Conservation (phyloP, 2,888 invertebrate species). For the Melanophora roralis region DNA sequence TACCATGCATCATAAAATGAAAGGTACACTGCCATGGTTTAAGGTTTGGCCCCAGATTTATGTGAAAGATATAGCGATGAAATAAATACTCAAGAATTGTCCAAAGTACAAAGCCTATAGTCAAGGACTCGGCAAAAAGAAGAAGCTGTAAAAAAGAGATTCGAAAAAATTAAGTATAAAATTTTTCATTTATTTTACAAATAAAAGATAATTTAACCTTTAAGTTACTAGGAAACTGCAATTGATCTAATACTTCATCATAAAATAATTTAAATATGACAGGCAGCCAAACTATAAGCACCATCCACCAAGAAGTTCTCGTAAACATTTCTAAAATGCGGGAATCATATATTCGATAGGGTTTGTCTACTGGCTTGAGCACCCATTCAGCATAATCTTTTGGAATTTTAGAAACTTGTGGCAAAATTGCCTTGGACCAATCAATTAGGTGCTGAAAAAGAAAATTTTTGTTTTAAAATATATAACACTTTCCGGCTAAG, state of each 20-base stretch:
- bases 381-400: conserved; percentile 85
- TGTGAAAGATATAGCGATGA: conserved; percentile 87
- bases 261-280: conserved; percentile 79
- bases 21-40: conserved; percentile 81
- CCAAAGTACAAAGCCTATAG: conserved; percentile 83
- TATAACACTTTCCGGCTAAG: too few relatives aligned
- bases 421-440: conserved; percentile 85
- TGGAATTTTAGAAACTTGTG: conserved; percentile 82
- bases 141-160: conserved; percentile 62
- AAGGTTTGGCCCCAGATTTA: conserved; percentile 80
- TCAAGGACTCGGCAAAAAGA: conserved; percentile 65
- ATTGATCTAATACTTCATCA: conserved; percentile 73
- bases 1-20: conserved; percentile 86
- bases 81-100: conserved; percentile 84
- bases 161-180: too few relatives aligned
- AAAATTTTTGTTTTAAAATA: too few relatives aligned
- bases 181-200: too few relatives aligned
- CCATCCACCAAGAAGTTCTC: conserved; percentile 86
- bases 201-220: too few relatives aligned
- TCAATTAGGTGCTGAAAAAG: conserved; percentile 83
- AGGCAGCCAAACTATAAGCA: conserved; percentile 86
- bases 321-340: conserved; percentile 83
- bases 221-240: too few relatives aligned
- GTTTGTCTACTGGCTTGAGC: conserved; percentile 84
- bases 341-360: conserved; percentile 82